These are phyloP conservation scores for Teleopsis dalmanni DNA, from an alignment of 1,140 invertebrate genomes.

Conservation along the genomic window DNA sequence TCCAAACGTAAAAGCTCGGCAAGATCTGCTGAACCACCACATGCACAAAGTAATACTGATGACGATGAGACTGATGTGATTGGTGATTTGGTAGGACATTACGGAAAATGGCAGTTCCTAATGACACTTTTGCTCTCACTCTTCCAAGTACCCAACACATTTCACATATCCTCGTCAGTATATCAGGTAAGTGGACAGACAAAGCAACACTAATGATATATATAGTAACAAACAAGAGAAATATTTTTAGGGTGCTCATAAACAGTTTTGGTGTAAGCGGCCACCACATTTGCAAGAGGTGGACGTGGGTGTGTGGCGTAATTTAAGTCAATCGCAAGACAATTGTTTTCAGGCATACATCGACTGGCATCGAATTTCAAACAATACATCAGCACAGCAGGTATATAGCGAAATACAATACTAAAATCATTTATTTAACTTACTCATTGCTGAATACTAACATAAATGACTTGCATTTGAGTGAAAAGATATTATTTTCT, in stretches of 20 bases:
- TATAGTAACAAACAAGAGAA: too few relatives aligned
- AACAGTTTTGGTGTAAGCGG: slow-evolving; percentile 56
- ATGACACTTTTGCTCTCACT: slow-evolving; percentile 62
- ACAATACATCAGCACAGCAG: slow-evolving; percentile 13
- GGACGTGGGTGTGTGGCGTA: slow-evolving; percentile 50
- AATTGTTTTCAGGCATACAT: slow-evolving; percentile 45
- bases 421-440: too few relatives aligned
- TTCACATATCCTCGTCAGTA: slow-evolving; percentile 63
- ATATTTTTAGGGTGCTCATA: slow-evolving; percentile 49
- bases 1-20: background rate
- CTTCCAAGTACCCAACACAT: slow-evolving; percentile 67
- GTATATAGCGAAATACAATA: too few relatives aligned
- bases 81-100: slow-evolving; percentile 60
- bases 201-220: background rate
- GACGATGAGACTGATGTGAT: slow-evolving; percentile 57
- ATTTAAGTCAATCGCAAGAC: slow-evolving; percentile 51
- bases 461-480: too few relatives aligned
- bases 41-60: background rate
- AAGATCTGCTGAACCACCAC: background rate
- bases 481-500: background rate
- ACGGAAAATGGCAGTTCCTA: slow-evolving; percentile 65
- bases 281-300: slow-evolving; percentile 49
- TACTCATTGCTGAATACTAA: too few relatives aligned
- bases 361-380: slow-evolving; percentile 27
- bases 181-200: slow-evolving; percentile 50